phyloP scores from a whole-genome alignment of 2,888 invertebrate genomes.

The Agonopterix heracliana region DNA sequence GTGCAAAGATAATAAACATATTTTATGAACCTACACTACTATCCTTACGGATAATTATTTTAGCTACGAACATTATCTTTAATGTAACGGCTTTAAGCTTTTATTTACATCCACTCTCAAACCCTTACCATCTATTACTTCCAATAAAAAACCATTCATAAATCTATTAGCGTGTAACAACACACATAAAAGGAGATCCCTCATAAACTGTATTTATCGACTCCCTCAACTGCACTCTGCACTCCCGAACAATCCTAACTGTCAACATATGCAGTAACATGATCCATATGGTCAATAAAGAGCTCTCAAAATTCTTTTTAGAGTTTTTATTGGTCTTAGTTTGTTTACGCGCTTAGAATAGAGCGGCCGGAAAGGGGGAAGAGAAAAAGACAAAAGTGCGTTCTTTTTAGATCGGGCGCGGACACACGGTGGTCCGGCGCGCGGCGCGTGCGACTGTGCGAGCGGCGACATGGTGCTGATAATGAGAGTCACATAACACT shows the following conservation, averaged over 20 bases:
- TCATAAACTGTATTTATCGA: not conserved
- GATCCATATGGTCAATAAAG: conserved; percentile 55
- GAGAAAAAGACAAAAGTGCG: conserved; percentile 42
- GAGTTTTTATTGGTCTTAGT: conserved; percentile 23
- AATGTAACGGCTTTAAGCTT: no score
- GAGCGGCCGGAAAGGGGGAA: conserved; percentile 44
- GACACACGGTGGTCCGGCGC: conserved; percentile 36
- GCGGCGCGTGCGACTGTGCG: not conserved
- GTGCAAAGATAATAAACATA: no score
- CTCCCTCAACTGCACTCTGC: not conserved
- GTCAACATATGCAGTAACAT: conserved; percentile 27
- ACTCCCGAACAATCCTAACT: conserved; percentile 6
- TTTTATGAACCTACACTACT: no score
- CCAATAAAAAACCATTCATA: conserved; percentile 2
- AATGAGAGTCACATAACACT: not conserved
- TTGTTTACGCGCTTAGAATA: conserved; percentile 43
- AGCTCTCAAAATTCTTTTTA: conserved; percentile 29
- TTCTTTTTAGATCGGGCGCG: conserved; percentile 45
- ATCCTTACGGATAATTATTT: no score
- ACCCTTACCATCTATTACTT: not conserved
- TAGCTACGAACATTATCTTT: no score
- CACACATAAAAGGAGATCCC: not conserved
- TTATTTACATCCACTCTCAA: no score
- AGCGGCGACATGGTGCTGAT: not conserved
- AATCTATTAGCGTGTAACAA: conserved; percentile 10